phyloP scores from a whole-genome alignment of 2,113 vertebrate genomes.

The Epinephelus fuscoguttatus region DNA sequence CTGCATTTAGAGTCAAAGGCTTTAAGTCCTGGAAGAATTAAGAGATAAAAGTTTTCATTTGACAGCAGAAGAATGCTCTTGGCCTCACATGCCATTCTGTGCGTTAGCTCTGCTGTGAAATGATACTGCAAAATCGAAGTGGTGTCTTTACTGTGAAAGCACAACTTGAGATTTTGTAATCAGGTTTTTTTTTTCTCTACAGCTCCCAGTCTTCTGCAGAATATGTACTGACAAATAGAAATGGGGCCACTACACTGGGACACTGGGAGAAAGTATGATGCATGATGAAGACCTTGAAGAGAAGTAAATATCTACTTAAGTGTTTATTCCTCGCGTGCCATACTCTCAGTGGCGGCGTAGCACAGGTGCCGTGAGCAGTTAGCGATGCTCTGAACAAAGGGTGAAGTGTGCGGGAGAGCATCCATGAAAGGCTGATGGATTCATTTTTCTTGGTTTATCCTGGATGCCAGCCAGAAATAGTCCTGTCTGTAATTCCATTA shows the following conservation, averaged over 20 bases:
- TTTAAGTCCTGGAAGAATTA: constrained; percentile 63
- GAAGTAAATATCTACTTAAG: constrained; percentile 59
- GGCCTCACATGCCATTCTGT: constrained; percentile 22
- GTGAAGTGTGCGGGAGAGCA: constrained; percentile 42
- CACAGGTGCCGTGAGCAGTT: constrained; percentile 52
- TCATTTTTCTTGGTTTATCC: constrained; percentile 27
- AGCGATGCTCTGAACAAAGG: constrained; percentile 43
- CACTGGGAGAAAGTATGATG: constrained; percentile 25
- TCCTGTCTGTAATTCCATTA: constrained; percentile 65
- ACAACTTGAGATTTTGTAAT: constrained; percentile 29
- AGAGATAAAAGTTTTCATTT: constrained; percentile 56
- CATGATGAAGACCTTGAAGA: constrained; percentile 54
- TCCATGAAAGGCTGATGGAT: constrained; percentile 33
- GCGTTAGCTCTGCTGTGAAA: constrained; percentile 44
- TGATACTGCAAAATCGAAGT: constrained; percentile 31
- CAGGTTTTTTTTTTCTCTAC: constrained; percentile 4
- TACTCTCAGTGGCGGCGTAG: constrained; percentile 25
- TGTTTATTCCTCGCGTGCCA: constrained; percentile 34
- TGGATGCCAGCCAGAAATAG: constrained; percentile 61
- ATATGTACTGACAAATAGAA: constrained; percentile 46
- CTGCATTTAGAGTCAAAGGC: constrained; percentile 35
- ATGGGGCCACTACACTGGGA: constrained; percentile 19
- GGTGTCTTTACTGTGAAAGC: constrained; percentile 31
- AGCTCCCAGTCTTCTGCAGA: constrained; percentile 30
- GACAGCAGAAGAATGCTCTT: constrained; percentile 44